Base-by-base conservation (phyloP, 2,113 vertebrate species). In the Daphoenositta chrysoptera region DNA sequence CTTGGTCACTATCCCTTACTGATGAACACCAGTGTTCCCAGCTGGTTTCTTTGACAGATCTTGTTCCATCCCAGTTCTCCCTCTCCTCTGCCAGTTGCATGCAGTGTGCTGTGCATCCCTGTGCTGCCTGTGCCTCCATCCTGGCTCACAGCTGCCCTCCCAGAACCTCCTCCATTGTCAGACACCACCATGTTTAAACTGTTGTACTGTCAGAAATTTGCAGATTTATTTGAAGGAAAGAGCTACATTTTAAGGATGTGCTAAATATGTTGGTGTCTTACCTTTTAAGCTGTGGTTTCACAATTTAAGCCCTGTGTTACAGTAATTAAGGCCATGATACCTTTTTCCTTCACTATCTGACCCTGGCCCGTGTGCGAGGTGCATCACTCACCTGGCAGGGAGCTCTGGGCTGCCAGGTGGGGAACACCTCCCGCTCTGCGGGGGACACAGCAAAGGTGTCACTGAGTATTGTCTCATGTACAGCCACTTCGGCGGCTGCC, bases 341-440 rank as follows among this genome's bases (percentile, higher is more conserved):
- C 50, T 48, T 26, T 69, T 79, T 4, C 39, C 60, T 58, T 64
- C 54, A 10, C 21, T n/a, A 9, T 10, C 18, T 7, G 30, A 10
- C 22, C 57, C 35, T 4, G 7, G 51, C 28, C 48, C 0, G 0
- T 6, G 60, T 18, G 42, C 0, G 1, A n/a, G 51, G 57, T 21
- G 21, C 42, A 3, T 18, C 28, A 7, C 40, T 71, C 11, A 37
- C 57, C 56, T 39, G 63, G 33, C 57, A 75, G 45, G 15, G 54
- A 28, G 21, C 58, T 83, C 40, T 11, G 22, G 50, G 51, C 31
- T 90, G 68, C 24, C 68, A 4, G 47, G 35, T 24, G 40, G 24
- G 5, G 31, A 65, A 15, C 64, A 45, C 7, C 9, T 76, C 83
- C 22, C 0, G 2, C 19, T 11, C 69, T 9, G 15, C 6, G 35